Conservation (phyloP, 2,113 vertebrate species). For the Connochaetes taurinus region DNA sequence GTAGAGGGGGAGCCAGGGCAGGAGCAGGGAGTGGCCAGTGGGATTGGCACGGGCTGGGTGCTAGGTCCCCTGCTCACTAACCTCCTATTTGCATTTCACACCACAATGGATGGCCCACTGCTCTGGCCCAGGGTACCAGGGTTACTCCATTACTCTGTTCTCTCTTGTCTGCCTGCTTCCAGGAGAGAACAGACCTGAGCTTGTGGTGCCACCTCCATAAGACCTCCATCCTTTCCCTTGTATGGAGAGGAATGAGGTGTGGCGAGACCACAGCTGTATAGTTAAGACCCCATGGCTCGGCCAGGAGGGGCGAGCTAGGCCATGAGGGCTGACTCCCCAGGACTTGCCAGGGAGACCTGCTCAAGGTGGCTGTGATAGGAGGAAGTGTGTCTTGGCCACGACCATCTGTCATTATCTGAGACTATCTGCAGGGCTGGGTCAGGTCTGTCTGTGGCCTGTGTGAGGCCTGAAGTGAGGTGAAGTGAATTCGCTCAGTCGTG, state of each 20-base stretch:
- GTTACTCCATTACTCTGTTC: not conserved
- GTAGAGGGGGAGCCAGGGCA: not conserved
- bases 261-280: not conserved
- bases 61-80: not conserved
- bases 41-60: fast-evolving
- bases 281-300: not conserved
- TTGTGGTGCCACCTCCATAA: not conserved
- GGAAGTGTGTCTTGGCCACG: not conserved
- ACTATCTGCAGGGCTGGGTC: not conserved
- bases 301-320: not conserved
- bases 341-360: not conserved
- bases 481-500: no score
- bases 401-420: not conserved
- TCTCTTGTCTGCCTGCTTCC: not conserved
- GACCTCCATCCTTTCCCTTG: not conserved
- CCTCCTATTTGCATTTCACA: not conserved
- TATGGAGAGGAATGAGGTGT: not conserved
- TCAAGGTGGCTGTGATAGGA: not conserved
- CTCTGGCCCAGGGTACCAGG: not conserved
- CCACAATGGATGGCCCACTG: not conserved
- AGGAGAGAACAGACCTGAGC: not conserved
- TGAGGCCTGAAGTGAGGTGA: no score
- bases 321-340: not conserved
- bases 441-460: not conserved
- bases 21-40: not conserved